A percentile compares a stretch with the other conserved stretches of the same genome.
Evolutionary conservation across 2,113 vertebrate genomes (phyloP).

Genomic region (Sinocyclocheilus anshuiensis): DNA sequence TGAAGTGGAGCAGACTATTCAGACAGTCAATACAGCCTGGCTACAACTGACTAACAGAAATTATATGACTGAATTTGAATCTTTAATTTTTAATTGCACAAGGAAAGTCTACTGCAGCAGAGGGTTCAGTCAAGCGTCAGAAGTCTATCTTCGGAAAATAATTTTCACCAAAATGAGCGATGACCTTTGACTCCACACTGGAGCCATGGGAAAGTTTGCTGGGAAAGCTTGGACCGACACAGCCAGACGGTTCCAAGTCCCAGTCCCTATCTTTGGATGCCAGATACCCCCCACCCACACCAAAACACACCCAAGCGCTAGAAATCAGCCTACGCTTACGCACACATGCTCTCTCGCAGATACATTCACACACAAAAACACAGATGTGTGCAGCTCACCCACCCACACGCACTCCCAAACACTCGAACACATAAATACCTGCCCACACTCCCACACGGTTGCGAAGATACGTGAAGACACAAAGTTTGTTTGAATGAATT

Average conservation of each 20-base stretch:
- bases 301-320: conserved; percentile 55
- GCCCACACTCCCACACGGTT: conserved; percentile 48
- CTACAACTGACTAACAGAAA: background rate
- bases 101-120: background rate
- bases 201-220: conserved; percentile 54
- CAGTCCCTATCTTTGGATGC: conserved; percentile 58
- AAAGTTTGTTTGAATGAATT: conserved; percentile 44
- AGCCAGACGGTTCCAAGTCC: conserved; percentile 44
- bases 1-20: background rate
- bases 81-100: background rate
- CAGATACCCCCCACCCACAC: conserved; percentile 57
- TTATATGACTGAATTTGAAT: background rate
- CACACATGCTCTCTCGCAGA: conserved; percentile 30
- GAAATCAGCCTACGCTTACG: conserved; percentile 47
- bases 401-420: conserved; percentile 54
- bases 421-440: conserved; percentile 58
- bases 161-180: conserved; percentile 24
- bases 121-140: conserved; percentile 13
- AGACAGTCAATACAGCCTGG: background rate
- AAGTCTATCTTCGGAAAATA: conserved; percentile 33
- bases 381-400: conserved; percentile 59
- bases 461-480: conserved; percentile 43
- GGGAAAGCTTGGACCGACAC: conserved; percentile 41
- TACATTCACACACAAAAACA: conserved; percentile 53
- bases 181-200: conserved; percentile 44